Base-by-base conservation (phyloP, 2,888 invertebrate species). In the Andrena bicolor region DNA sequence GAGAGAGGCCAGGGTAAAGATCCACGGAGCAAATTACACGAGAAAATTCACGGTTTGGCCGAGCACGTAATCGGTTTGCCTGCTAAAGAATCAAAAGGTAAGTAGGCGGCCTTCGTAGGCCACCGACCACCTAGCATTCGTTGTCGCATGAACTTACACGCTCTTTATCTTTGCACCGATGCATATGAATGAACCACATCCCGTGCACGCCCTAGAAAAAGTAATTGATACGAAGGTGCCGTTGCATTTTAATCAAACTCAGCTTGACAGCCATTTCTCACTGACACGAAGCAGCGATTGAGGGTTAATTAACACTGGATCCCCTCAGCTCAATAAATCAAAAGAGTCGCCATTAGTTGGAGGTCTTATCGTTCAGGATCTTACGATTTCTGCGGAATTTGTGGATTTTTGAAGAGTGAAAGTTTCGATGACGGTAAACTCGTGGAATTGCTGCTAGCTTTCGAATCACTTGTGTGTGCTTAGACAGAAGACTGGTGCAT, bases 61-160 rank as follows among this genome's bases (percentile, higher is more conserved):
- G 76, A 74, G 82, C 81, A 75, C 69, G 78, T 83, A 83, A 84
- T 80, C 83, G 83, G 74, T 78, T 83, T 78, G 63, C 79, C 60
- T 76, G 69, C 75, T 64, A 71, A 87, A 85, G 86, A 90, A 88
- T 88, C 86, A 87, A 87, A 83, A 87, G 88, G 79, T 76, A 85
- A 88, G 85, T 86, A 82, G 88, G 84, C 86, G 88, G 82, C 89
- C 88, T 90, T 90, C 86, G 77, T 74, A 89, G 89, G 90, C 85
- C 89, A 89, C 86, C 88, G 89, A 90, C 89, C 89, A 90, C 20
- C 28, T 35, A 69, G 64, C 61, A 58, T 72, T 72, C 68, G 66
- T 51, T 69, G 78, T 82, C 82, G 78, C 74, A 74, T 74, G 84
- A 72, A 84, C 74, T 74, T 82, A 76, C 75, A 74, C 77, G 71